These are phyloP conservation scores for Machimus atricapillus DNA, from an alignment of 2,888 invertebrate genomes.

Conservation along the genomic window DNA sequence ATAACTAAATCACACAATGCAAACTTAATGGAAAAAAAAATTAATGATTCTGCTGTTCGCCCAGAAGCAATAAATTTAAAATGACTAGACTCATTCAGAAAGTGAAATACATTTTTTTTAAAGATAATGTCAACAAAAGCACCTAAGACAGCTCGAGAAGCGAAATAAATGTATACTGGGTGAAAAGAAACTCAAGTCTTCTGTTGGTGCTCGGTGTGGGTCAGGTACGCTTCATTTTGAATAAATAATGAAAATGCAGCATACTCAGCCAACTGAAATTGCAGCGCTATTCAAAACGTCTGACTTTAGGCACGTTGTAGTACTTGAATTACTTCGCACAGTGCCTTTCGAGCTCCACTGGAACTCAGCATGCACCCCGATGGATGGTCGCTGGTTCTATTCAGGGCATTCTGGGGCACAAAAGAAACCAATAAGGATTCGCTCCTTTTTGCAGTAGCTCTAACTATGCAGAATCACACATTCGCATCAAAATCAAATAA, in stretches of 20 bases:
- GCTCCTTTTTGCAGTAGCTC: background rate
- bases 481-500: background rate
- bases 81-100: background rate
- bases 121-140: constrained; percentile 1
- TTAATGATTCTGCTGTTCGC: background rate
- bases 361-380: background rate
- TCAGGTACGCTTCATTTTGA: constrained; percentile 9
- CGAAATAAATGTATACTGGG: background rate
- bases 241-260: constrained; percentile 33
- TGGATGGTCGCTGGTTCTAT: background rate
- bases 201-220: background rate
- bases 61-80: background rate
- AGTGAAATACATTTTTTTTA: background rate
- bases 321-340: constrained; percentile 13
- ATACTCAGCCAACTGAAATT: constrained; percentile 16
- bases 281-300: constrained; percentile 10
- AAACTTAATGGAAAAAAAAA: background rate
- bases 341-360: background rate
- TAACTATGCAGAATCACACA: background rate
- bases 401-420: background rate
- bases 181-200: constrained; percentile 8
- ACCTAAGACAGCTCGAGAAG: background rate
- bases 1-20: background rate
- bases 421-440: constrained; percentile 13
- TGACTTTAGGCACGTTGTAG: constrained; percentile 13